Conservation (phyloP, 1,140 invertebrate genomes). For the Ostrea denselamellosa region DNA sequence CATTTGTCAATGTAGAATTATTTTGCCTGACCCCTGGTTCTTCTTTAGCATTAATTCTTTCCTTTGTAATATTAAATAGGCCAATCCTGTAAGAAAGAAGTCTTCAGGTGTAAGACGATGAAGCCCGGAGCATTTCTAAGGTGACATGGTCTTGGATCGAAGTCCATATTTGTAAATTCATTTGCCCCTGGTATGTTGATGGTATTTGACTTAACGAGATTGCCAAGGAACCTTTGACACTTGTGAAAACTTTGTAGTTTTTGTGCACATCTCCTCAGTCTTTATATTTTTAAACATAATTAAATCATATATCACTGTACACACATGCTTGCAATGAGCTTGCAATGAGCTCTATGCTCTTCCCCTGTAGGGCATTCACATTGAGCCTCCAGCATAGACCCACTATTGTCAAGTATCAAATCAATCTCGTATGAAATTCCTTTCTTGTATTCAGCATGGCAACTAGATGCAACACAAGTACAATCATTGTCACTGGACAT, state of each 20-base stretch:
- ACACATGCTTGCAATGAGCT: too few relatives aligned
- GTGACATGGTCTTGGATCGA: conserved; percentile 53
- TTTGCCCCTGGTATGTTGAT: conserved; percentile 40
- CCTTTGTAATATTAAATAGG: conserved; percentile 50
- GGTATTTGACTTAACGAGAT: conserved; percentile 47
- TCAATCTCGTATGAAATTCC: too few relatives aligned
- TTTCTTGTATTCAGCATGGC: conserved; percentile 61
- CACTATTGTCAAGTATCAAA: conserved; percentile 46
- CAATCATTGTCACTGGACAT: not conserved
- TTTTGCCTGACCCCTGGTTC: conserved; percentile 54
- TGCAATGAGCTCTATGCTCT: too few relatives aligned
- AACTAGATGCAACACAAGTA: conserved; percentile 38
- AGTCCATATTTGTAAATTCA: conserved; percentile 46
- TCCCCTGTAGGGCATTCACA: too few relatives aligned
- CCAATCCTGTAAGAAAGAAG: conserved; percentile 26
- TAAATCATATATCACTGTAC: too few relatives aligned
- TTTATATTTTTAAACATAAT: too few relatives aligned
- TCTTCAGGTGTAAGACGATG: conserved; percentile 25
- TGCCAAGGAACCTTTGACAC: conserved; percentile 45
- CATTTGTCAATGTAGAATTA: conserved; percentile 53
- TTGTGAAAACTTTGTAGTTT: too few relatives aligned
- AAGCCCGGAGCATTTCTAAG: conserved; percentile 39
- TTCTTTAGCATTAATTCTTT: conserved; percentile 49
- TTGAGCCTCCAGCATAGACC: too few relatives aligned
- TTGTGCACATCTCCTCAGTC: too few relatives aligned